A percentile compares a stretch with the other conserved stretches of the same genome.
Evolutionary conservation across 2,113 vertebrate species (phyloP).

Genomic region (Mus pahari): DNA sequence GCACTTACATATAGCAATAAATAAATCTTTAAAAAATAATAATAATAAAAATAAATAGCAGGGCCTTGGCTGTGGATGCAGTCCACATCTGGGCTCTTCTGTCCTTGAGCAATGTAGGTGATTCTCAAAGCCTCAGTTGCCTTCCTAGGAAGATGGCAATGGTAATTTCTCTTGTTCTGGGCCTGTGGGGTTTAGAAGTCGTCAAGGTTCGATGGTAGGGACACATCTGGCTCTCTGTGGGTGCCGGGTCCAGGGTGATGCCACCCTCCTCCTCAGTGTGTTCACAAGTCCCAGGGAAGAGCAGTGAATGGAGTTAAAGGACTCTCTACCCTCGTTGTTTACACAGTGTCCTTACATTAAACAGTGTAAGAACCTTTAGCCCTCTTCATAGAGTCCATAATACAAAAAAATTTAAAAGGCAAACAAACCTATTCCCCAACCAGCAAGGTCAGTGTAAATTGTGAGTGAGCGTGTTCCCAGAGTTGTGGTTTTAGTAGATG

Average conservation of each 20-base stretch:
- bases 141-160: background rate
- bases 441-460: background rate
- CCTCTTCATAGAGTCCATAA: background rate
- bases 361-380: background rate
- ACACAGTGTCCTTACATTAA: background rate
- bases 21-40: too few species aligned
- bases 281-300: background rate
- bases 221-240: background rate
- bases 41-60: too few species aligned
- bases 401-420: background rate
- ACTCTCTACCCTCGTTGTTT: background rate
- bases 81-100: background rate
- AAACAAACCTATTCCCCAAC: background rate
- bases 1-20: too few species aligned
- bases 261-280: background rate
- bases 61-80: background rate
- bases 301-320: slow-evolving; percentile 1
- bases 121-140: background rate
- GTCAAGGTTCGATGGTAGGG: background rate
- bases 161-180: slow-evolving; percentile 12
- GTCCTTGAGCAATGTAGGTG: background rate
- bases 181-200: background rate
- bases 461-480: background rate
- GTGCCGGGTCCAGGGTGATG: background rate
- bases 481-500: background rate